Evolutionary conservation across 2,113 vertebrate genomes (phyloP), one percentile per base, ranked within the genome.

Genomic region (Chlamydotis undulata): DNA sequence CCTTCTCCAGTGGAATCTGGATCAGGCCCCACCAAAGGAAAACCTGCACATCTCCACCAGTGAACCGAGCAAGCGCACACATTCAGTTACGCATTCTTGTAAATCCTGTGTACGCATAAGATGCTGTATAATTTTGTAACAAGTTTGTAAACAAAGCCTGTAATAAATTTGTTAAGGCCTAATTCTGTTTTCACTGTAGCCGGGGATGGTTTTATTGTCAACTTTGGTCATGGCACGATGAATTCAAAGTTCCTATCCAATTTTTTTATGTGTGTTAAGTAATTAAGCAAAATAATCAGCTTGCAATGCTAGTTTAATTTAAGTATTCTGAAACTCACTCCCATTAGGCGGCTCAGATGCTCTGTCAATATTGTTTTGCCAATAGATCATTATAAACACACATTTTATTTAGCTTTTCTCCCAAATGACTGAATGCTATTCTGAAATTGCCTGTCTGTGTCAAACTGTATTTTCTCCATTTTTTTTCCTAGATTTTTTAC

Each of bases 91-190:
- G 0, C 1, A 0, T 82, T 90, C 89, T 84, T 93, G 77, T 93
- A 96, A 96, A 94, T 76, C 89, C 41, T 84, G 69, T 95, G 89
- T 94, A 94, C 4, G 0, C 90, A 56, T 79, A 95, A 96, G 69
- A 91, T 92, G 77, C 77, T 97, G 96, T 96, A 82, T 96, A 94
- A 95, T 97, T 97, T 94, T 96, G 94, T 95, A 96, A 94, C 10
- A 4, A 88, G 61, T 97, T 93, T 94, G 94, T 95, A 96, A 93
- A 94, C 86, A 96, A 97, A 94, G 57, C 49, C 86, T 96, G 92
- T 91, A 96, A 96, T 96, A 96, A 97, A 96, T 95, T 92, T 92
- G 49, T 90, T 91, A 95, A 96, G 90, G 88, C 63, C 74, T 94
- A 70, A 90, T 89, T 85, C 57, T 91, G 39, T 81, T 90, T 90